Evolutionary conservation across 2,797 vertebrate genomes (phyloP).

Genomic region (Sebastes steindachneri): DNA sequence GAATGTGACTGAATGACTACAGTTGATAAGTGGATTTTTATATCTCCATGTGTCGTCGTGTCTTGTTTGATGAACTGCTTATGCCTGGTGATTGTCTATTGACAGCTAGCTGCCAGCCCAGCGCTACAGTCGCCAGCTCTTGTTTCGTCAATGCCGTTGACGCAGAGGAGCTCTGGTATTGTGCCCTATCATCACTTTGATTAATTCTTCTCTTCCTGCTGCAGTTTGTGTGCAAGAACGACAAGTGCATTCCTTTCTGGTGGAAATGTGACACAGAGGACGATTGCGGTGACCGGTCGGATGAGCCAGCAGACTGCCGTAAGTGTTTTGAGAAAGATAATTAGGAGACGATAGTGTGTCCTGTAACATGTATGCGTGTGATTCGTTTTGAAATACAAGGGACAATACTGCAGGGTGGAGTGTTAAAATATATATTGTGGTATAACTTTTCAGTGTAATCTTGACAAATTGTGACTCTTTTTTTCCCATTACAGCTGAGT

Average conservation of each 20-base stretch:
- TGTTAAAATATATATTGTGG: neutral
- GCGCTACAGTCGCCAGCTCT: neutral
- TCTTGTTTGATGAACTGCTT: constrained; percentile 40
- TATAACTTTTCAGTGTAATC: constrained; percentile 75
- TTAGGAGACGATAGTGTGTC: neutral
- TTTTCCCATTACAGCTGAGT: constrained; percentile 82
- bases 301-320: constrained; percentile 95
- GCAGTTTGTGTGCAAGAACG: constrained; percentile 98
- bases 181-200: neutral
- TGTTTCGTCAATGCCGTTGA: neutral
- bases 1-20: neutral
- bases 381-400: neutral
- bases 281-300: constrained; percentile 95
- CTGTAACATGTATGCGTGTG: neutral
- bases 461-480: constrained; percentile 56
- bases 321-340: constrained; percentile 73
- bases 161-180: neutral
- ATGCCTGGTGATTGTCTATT: constrained; percentile 25
- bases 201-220: neutral
- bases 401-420: neutral
- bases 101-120: constrained; percentile 31
- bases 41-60: neutral
- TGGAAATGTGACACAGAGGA: constrained; percentile 99
- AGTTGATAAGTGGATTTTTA: constrained; percentile 24
- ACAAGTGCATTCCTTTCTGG: constrained; percentile 99